Conservation (phyloP, 2,113 vertebrate species). For the Onychostoma macrolepis region DNA sequence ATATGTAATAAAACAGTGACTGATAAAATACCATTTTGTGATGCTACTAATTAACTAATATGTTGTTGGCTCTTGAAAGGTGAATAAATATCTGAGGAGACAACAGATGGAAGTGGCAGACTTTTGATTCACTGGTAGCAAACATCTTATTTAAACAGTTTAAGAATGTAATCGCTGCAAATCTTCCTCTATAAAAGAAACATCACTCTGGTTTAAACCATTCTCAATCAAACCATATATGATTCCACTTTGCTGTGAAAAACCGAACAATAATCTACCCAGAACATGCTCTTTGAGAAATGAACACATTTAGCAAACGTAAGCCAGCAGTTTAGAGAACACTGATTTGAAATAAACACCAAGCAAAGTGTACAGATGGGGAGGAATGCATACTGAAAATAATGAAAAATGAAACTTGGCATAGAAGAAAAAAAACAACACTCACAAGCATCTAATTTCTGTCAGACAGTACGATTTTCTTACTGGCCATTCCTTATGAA, state of each 20-base stretch:
- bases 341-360: conserved; percentile 42
- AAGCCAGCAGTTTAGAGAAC: conserved; percentile 45
- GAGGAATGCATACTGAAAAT: conserved; percentile 93
- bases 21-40: not conserved
- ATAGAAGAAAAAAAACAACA: conserved; percentile 68
- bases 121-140: not conserved
- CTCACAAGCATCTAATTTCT: conserved; percentile 11
- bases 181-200: conserved; percentile 40
- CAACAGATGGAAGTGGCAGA: not conserved
- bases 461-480: conserved; percentile 19
- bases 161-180: conserved; percentile 5
- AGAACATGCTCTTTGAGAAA: conserved; percentile 2
- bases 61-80: not conserved
- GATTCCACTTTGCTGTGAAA: conserved; percentile 38
- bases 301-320: conserved; percentile 17
- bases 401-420: conserved; percentile 79
- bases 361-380: not conserved
- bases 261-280: not conserved
- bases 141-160: not conserved
- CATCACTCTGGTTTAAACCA: conserved; percentile 72
- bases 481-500: conserved; percentile 91
- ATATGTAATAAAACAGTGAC: conserved; percentile 3
- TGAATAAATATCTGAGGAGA: not conserved
- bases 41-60: conserved; percentile 8
- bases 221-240: conserved; percentile 57